Evolutionary conservation across 1,140 invertebrate species (phyloP).

Genomic region (Cyrtorhinus lividipennis): DNA sequence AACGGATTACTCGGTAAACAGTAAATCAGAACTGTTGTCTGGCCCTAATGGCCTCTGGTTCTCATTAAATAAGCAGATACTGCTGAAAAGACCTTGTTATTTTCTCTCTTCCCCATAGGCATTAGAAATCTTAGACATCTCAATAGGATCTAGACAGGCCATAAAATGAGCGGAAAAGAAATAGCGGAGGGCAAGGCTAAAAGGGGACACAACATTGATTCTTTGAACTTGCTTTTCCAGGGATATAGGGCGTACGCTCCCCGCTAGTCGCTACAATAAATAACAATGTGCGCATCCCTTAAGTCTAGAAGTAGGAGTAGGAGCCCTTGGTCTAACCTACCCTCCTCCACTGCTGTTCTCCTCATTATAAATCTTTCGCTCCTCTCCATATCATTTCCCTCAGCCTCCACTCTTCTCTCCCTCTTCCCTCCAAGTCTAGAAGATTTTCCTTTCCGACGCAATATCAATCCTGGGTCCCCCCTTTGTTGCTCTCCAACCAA

Average conservation of each 20-base stretch:
- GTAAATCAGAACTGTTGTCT: not conserved
- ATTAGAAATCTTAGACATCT: not conserved
- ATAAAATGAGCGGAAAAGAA: not conserved
- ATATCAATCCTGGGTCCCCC: not conserved
- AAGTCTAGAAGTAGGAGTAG: not conserved
- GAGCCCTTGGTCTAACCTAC: not conserved
- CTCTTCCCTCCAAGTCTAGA: no score
- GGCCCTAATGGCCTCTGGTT: not conserved
- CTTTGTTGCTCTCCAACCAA: no score
- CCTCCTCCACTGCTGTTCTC: not conserved
- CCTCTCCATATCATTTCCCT: not conserved
- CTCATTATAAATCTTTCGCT: not conserved
- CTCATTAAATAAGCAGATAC: not conserved
- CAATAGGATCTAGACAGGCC: not conserved
- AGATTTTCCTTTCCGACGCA: not conserved
- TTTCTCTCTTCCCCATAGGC: not conserved
- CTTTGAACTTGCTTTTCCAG: not conserved
- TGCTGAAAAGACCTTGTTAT: not conserved
- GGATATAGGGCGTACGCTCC: not conserved
- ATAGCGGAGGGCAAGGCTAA: not conserved
- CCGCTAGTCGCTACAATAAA: not conserved
- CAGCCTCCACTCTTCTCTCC: no score
- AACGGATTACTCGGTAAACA: no score
- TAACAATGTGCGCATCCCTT: not conserved
- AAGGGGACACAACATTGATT: not conserved